Evolutionary conservation across 2,888 invertebrate genomes (phyloP).

Genomic region (Eustalomyia histrio): DNA sequence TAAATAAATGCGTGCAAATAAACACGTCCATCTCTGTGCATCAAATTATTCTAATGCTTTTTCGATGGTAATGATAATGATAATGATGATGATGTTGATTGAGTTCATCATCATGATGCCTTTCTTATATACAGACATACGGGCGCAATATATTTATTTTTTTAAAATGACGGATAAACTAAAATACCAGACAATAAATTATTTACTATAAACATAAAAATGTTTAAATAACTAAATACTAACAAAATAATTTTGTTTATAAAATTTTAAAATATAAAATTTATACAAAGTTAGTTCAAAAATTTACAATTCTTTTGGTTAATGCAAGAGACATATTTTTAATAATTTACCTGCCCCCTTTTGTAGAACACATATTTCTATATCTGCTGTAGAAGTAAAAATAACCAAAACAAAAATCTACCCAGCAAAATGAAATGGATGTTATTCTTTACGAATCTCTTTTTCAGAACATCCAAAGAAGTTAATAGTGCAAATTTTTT

Average conservation of each 20-base stretch:
- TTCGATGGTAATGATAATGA: background rate
- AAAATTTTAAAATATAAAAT: background rate
- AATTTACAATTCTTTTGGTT: too few relatives aligned
- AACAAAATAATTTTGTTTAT: background rate
- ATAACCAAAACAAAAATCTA: too few relatives aligned
- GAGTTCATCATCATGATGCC: background rate
- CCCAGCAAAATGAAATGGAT: too few relatives aligned
- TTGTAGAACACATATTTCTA: too few relatives aligned
- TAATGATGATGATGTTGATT: too few relatives aligned
- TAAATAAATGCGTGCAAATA: background rate
- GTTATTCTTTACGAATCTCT: too few relatives aligned
- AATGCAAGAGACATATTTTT: too few relatives aligned
- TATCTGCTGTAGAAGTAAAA: too few relatives aligned
- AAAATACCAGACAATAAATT: conserved; percentile 21
- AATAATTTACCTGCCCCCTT: too few relatives aligned
- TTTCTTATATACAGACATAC: conserved; percentile 29
- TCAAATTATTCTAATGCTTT: background rate
- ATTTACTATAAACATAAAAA: conserved; percentile 14
- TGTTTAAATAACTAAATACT: background rate
- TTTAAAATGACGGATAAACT: conserved; percentile 46
- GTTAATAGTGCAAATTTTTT: too few relatives aligned
- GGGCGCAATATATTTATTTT: conserved; percentile 45
- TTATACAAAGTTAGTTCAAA: too few relatives aligned
- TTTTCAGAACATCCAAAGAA: too few relatives aligned
- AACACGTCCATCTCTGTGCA: background rate